A percentile compares a stretch with the other conserved stretches of the same genome.
Evolutionary conservation across 1,140 invertebrate genomes (phyloP).

Genomic region (Mizuhopecten yessoensis): DNA sequence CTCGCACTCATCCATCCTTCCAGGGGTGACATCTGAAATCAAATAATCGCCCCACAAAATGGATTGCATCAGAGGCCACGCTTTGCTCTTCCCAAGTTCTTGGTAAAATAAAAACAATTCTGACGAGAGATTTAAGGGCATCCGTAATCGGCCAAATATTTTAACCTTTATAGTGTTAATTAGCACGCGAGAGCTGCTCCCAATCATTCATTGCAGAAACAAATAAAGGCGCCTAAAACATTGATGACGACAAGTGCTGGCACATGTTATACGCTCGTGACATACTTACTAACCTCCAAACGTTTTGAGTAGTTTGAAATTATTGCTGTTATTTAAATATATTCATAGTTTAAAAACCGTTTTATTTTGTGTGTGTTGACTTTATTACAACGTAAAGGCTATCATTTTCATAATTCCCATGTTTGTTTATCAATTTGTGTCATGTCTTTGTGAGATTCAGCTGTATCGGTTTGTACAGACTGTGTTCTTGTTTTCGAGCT

Average conservation of each 20-base stretch:
- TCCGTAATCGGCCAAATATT: constrained; percentile 29
- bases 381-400: background rate
- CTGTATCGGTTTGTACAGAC: too few species aligned
- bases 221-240: background rate
- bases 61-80: constrained; percentile 27
- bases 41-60: constrained; percentile 33
- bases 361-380: background rate
- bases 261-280: background rate
- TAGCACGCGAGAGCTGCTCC: background rate
- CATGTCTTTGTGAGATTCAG: background rate
- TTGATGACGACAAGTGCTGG: background rate
- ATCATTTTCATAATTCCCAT: too few species aligned
- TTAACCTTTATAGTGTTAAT: constrained; percentile 36
- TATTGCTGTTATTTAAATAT: background rate
- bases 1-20: background rate
- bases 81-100: constrained; percentile 32
- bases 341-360: background rate
- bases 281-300: background rate
- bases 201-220: background rate
- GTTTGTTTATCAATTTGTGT: background rate
- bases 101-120: constrained; percentile 19
- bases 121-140: constrained; percentile 13
- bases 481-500: too few species aligned
- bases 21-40: constrained; percentile 30
- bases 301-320: background rate